Conservation (phyloP, 2,888 invertebrate genomes). For the Ophonus ardosiacus region DNA sequence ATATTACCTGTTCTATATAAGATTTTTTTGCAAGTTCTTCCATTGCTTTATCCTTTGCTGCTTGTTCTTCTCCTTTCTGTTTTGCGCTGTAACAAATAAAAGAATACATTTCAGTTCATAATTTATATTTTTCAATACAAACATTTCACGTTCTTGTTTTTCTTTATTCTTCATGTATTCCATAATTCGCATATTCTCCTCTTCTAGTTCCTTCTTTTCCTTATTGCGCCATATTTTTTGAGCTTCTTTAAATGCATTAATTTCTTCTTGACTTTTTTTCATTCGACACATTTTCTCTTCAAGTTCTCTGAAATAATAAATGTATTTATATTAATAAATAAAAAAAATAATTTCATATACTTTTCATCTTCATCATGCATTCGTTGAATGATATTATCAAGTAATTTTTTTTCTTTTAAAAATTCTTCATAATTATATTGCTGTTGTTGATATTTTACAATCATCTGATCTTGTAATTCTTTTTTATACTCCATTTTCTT, state of each 20-base stretch:
- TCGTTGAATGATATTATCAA: constrained; percentile 80
- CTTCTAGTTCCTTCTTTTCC: constrained; percentile 74
- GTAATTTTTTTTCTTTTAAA: constrained; percentile 80
- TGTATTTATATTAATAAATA: constrained; percentile 5
- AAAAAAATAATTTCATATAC: constrained; percentile 70
- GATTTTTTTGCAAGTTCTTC: constrained; percentile 72
- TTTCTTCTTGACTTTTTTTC: constrained; percentile 77
- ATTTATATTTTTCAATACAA: constrained; percentile 59
- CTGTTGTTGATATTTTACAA: constrained; percentile 76
- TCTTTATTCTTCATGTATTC: constrained; percentile 73
- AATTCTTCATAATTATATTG: constrained; percentile 79
- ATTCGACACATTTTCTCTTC: constrained; percentile 77
- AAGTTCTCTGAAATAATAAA: constrained; percentile 74
- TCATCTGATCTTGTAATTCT: constrained; percentile 80
- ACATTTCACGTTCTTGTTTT: constrained; percentile 72
- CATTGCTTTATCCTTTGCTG: constrained; percentile 70
- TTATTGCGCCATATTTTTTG: constrained; percentile 77
- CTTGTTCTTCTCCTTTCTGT: constrained; percentile 69
- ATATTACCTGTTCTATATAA: constrained; percentile 71
- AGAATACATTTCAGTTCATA: no score
- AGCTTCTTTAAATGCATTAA: constrained; percentile 77
- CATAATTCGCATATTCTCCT: constrained; percentile 75
- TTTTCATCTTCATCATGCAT: constrained; percentile 81
- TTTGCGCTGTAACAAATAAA: constrained; percentile 31
- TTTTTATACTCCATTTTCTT: constrained; percentile 75